phyloP scores from a whole-genome alignment of 2,113 vertebrate species.

The Archocentrus centrarchus region DNA sequence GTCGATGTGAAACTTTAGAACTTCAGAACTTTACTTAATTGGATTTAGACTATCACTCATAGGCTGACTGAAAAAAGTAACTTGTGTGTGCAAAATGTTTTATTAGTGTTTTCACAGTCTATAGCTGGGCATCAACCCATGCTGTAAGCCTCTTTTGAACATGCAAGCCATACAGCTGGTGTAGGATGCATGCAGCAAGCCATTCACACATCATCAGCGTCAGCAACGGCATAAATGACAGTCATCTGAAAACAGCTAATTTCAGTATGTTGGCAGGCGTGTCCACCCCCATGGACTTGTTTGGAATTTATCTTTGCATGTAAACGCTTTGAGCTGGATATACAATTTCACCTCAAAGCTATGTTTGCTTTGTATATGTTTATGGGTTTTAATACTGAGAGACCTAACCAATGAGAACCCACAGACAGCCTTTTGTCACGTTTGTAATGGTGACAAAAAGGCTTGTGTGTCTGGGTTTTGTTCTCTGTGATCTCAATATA shows the following conservation, averaged over 20 bases:
- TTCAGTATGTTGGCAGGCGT: background rate
- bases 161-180: background rate
- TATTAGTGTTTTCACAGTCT: background rate
- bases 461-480: background rate
- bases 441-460: slow-evolving; percentile 18
- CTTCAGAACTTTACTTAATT: background rate
- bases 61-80: background rate
- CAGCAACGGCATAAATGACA: background rate
- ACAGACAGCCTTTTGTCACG: background rate
- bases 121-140: background rate
- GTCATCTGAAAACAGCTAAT: background rate
- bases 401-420: background rate
- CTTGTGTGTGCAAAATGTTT: background rate
- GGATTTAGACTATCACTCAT: background rate
- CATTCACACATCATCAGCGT: background rate
- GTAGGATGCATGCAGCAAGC: background rate
- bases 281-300: background rate
- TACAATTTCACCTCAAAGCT: slow-evolving; percentile 20
- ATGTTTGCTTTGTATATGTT: slow-evolving; percentile 8
- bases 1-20: background rate
- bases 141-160: too few relatives aligned
- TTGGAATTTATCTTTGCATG: background rate
- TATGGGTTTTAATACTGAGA: slow-evolving; percentile 22
- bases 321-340: background rate
- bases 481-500: background rate